These are phyloP conservation scores for Caenorhabditis sp. DNA, from an alignment of 2,888 invertebrate genomes.

Conservation along the genomic window DNA sequence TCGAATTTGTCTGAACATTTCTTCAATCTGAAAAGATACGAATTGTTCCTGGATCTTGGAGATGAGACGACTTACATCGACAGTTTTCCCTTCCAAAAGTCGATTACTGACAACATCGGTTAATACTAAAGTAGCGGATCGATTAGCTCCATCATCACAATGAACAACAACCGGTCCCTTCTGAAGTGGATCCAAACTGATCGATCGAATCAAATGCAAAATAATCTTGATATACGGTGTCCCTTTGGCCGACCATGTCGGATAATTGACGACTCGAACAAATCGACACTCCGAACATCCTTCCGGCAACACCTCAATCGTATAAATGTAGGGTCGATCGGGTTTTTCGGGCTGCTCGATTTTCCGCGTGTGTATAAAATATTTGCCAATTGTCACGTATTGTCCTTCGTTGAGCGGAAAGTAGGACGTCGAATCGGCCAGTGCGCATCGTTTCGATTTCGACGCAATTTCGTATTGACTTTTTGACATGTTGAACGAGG, in stretches of 20 bases:
- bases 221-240: neutral
- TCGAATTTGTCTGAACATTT: constrained; percentile 6
- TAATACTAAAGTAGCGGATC: neutral
- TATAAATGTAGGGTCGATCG: constrained; percentile 3
- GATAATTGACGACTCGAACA: constrained; percentile 1
- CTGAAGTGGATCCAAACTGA: constrained; percentile 4
- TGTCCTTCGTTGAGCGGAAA: constrained; percentile 5
- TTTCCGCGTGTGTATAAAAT: constrained; percentile 5
- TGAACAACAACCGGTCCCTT: constrained; percentile 10
- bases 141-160: constrained; percentile 8
- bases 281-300: constrained; percentile 7
- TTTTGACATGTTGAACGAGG: neutral
- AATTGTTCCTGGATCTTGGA: neutral
- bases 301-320: constrained; percentile 9
- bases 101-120: neutral
- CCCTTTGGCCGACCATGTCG: neutral
- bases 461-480: neutral
- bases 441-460: neutral
- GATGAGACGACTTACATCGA: neutral
- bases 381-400: constrained; percentile 2
- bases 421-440: neutral
- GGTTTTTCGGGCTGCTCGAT: neutral
- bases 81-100: neutral
- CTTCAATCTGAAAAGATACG: constrained; percentile 6
- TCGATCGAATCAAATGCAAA: constrained; percentile 4